Evolutionary conservation across 2,113 vertebrate genomes (phyloP).

Genomic region (Sturnira hondurensis): DNA sequence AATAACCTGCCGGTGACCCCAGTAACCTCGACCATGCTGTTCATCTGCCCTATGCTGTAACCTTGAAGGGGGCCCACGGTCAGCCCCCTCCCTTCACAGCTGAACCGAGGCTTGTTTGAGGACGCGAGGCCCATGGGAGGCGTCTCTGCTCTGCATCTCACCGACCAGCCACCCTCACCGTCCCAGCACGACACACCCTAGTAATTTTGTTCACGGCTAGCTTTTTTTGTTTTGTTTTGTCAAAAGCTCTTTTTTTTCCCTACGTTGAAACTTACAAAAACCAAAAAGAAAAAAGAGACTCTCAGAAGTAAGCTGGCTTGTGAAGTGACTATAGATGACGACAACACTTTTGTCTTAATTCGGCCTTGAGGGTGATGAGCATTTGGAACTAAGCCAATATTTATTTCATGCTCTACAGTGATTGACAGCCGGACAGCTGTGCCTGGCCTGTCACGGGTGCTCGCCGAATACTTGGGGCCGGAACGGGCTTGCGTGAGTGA

Average conservation of each 20-base stretch:
- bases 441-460: not conserved
- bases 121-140: not conserved
- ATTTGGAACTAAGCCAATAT: not conserved
- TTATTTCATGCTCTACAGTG: not conserved
- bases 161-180: accelerated
- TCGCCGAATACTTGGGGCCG: not conserved
- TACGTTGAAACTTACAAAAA: not conserved
- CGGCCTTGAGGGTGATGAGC: not conserved
- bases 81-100: not conserved
- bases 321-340: not conserved
- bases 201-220: not conserved
- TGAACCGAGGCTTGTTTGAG: not conserved
- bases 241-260: not conserved
- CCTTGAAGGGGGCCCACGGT: not conserved
- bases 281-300: not conserved
- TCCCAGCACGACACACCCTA: not conserved
- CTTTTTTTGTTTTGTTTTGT: too few relatives aligned
- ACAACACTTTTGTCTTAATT: not conserved
- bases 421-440: accelerated
- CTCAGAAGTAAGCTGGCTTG: not conserved
- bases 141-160: accelerated
- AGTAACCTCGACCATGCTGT: not conserved
- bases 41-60: not conserved
- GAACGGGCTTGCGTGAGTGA: not conserved
- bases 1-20: not conserved